phyloP scores from a whole-genome alignment of 37 sponge, comb jelly and placozoan genomes.

The Aphrocallistes beatrix region DNA sequence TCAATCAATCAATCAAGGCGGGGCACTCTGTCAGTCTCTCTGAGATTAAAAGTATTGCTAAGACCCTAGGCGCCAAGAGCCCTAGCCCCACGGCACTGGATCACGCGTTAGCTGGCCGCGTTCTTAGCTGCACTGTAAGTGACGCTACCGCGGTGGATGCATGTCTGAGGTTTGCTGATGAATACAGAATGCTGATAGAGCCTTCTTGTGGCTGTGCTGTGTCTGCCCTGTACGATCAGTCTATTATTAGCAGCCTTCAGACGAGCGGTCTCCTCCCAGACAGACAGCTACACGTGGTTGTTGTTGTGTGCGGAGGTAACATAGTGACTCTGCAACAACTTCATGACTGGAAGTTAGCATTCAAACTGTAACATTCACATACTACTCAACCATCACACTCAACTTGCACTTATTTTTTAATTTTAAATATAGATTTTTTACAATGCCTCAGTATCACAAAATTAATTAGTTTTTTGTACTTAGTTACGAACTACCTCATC shows the following conservation, averaged over 20 bases:
- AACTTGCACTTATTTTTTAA: no score
- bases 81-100: constrained; percentile 51
- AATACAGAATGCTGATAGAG: constrained; percentile 71
- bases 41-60: constrained; percentile 71
- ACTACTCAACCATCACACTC: no score
- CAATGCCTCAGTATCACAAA: no score
- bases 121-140: constrained; percentile 38
- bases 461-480: no score
- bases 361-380: constrained; percentile 16
- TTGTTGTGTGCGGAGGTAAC: constrained; percentile 89
- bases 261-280: constrained; percentile 34
- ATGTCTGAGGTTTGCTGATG: constrained; percentile 68
- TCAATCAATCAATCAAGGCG: constrained; percentile 47
- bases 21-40: constrained; percentile 43
- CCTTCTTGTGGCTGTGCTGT: constrained; percentile 90
- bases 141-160: constrained; percentile 72
- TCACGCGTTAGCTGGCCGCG: constrained; percentile 29
- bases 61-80: constrained; percentile 61
- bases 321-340: constrained; percentile 56
- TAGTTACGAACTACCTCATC: no score
- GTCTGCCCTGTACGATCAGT: constrained; percentile 48
- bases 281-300: constrained; percentile 28
- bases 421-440: no score
- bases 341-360: constrained; percentile 50
- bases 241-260: constrained; percentile 29